Evolutionary conservation across 2,888 invertebrate species (phyloP), one percentile per base, ranked within the genome.

Genomic region (Eulithis prunata): DNA sequence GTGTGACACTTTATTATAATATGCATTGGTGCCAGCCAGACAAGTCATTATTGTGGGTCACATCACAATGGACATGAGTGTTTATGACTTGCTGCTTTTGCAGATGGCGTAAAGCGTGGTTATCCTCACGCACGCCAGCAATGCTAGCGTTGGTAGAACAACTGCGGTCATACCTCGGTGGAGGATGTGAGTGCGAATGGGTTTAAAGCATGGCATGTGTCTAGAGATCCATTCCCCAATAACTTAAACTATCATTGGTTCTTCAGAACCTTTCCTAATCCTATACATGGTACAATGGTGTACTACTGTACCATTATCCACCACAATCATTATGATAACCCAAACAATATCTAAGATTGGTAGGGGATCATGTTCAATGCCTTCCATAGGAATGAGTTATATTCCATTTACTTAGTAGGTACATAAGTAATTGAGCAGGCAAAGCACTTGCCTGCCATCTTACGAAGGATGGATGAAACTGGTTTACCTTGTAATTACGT

Each of bases 121-220:
- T 83, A 81, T 83, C 81, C 83, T 86, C 87, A 85, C 87, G 82
- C 87, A 82, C 80, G 88, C 89, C 90, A 88, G 84, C 87, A 88
- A 93, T 93, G 92, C 89, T 93, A 91, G 92, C 92, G 87, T 89
- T 93, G 91, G 92, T 93, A 86, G 92, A 92, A 86, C 91, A 92
- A 84, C 91, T 93, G 74, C 91, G 91, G 86, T 87, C 87, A 76
- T 93, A 93, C 88, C 91, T 93, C 85, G 88, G 88, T 87, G 92
- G 92, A 85, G 92, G 92, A 90, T 90, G 92, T 93, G 91, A 93
- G 92, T 91, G 87, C 75, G 84, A 83, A 82, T 85, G 87, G 75
- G 80, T 83, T 78, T 80, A 73, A 75, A 72, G 83, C 82, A 82
- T 83, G 82, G 77, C 68, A 80, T 84, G 82, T 75, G 75, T 54